Evolutionary conservation across 2,888 invertebrate species (phyloP), one percentile per base, ranked within the genome.

Genomic region (Stenodema calcarata): DNA sequence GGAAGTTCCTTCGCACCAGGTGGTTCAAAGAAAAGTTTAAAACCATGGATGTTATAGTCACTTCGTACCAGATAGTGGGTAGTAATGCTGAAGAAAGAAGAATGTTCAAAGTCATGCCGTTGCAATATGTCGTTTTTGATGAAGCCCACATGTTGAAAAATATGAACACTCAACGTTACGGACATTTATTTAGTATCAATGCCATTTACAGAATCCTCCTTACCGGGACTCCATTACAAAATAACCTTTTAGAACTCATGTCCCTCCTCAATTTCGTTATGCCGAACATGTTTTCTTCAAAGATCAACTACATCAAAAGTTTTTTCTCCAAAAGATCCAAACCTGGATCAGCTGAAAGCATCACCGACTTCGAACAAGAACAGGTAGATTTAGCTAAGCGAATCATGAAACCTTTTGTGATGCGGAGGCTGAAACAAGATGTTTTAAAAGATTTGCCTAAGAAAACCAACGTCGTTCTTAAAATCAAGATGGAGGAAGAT

Each of bases 101-200:
- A 91, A 95, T 96, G 93, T 96, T 99, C 91, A 95, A 98, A 87
- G 96, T 98, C 50, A 95, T 96, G 87, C 94, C 94, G 75, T 94
- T 98, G 91, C 95, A 98, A 91, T 99, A 98, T 91, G 97, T 98
- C 0, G 93, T 99, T 28, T 98, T 98, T 91, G 99, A 99, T 91
- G 99, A 99, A 91, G 98, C 98, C 0, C 99, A 99, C 91, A 98
- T 99, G 98, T 92, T 99, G 47, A 99, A 99, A 91, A 99, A 99
- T 91, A 99, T 99, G 98, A 94, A 96, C 85, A 97, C 98, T 0
- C 95, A 95, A 90, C 86, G 88, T 44, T 99, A 97, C 90, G 95
- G 96, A 90, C 95, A 96, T 91, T 92, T 99, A 85, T 95, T 97
- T 90, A 94, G 95, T 90, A 96, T 98, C 84, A 96, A 95, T 95